These are phyloP conservation scores for Dasyprocta punctata DNA, from an alignment of 2,113 vertebrate species.

Conservation along the genomic window DNA sequence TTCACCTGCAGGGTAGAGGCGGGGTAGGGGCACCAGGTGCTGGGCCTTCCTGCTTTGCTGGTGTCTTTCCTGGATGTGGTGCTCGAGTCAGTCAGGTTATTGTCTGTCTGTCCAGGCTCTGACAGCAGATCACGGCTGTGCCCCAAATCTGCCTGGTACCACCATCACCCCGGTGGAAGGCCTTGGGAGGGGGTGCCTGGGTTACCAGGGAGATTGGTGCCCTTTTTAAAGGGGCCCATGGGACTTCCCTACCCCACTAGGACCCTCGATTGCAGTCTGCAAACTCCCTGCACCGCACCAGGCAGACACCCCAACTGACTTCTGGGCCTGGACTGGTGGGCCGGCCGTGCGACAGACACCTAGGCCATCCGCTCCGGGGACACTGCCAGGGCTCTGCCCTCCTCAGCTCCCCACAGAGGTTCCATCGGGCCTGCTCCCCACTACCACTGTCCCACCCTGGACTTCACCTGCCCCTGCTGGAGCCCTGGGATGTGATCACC, in stretches of 20 bases:
- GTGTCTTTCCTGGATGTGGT: too few relatives aligned
- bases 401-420: too few relatives aligned
- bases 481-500: too few relatives aligned
- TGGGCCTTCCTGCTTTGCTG: background rate
- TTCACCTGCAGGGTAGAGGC: background rate
- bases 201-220: background rate
- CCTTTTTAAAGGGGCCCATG: too few relatives aligned
- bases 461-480: background rate
- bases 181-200: background rate
- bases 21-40: too few relatives aligned
- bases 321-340: fast-evolving
- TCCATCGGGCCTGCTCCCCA: too few relatives aligned
- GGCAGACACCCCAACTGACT: too few relatives aligned
- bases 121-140: too few relatives aligned
- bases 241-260: background rate
- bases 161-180: background rate
- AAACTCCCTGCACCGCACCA: background rate
- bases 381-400: fast-evolving
- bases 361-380: fast-evolving
- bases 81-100: background rate
- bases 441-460: background rate
- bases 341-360: background rate
- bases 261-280: background rate
- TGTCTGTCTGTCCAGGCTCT: background rate
- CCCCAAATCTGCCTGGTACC: too few relatives aligned